Base-by-base conservation (phyloP, 2,113 vertebrate genomes). In the Platichthys stellatus region DNA sequence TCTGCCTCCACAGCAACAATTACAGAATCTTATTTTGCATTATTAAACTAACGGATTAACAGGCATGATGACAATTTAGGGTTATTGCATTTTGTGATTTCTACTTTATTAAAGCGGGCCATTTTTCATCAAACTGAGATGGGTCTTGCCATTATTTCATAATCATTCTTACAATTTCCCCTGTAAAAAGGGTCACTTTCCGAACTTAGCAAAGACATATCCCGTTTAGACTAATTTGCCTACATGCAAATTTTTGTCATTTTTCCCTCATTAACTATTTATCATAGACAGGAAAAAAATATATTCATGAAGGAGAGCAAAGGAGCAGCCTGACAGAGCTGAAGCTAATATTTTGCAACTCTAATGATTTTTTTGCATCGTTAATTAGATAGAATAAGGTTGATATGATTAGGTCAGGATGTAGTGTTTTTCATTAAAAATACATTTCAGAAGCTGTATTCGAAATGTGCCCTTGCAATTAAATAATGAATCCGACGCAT, bases 361-460 rank as follows among this genome's bases (percentile, higher is more conserved):
- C 94, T 98, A 98, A 98, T 98, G 96, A 96, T 97, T 98, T 97
- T 97, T 97, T 96, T 98, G 96, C 96, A 98, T 98, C 94, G 93
- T 96, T 99, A 99, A 99, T 99, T 98, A 97, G 97, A 97, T 97
- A 96, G 95, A 96, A 97, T 96, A 97, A 97, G 96, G 96, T 98
- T 98, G 97, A 98, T 98, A 96, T 97, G 97, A 99, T 98, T 98
- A 99, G 97, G 96, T 97, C 97, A 98, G 96, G 96, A 98, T 97
- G 94, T 97, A 97, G 97, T 97, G 96, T 97, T 98, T 97, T 98
- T 97, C 96, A 99, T 99, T 98, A 98, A 98, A 95, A 98, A 97
- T 96, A 96, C 95, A 97, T 97, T 97, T 96, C 95, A 95, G 96
- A 97, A 97, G 94, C 96, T 96, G 95, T 96, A 96, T 97, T 97